Percentiles rank a stretch among this genome's conserved stretches.
Conservation (phyloP, 2,888 invertebrate genomes). For the Erebia palarica region DNA sequence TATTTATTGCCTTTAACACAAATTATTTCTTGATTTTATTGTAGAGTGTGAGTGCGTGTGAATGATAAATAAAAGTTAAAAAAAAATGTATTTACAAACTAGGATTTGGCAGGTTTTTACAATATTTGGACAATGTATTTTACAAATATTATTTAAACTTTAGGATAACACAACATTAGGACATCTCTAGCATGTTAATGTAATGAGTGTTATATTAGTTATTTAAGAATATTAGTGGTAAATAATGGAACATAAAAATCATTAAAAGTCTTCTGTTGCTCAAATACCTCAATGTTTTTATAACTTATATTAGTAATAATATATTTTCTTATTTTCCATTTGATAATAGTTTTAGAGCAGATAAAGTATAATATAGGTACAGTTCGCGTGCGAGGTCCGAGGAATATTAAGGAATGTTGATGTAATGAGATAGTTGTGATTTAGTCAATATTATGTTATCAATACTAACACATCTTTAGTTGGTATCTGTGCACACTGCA, state of each 20-base stretch:
- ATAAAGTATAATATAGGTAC: not conserved
- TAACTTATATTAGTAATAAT: conserved; percentile 8
- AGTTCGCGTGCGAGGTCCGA: too few species aligned
- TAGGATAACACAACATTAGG: not conserved
- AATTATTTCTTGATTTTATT: conserved; percentile 6
- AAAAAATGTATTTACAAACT: conserved; percentile 22
- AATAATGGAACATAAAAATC: not conserved
- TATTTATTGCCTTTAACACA: not conserved
- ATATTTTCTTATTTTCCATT: conserved; percentile 7
- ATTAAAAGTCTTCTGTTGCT: conserved; percentile 25
- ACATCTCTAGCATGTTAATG: not conserved
- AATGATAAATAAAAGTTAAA: not conserved
- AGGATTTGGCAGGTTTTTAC: conserved; percentile 27
- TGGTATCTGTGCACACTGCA: too few species aligned
- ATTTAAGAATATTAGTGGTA: not conserved
- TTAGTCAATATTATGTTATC: too few species aligned
- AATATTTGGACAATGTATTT: conserved; percentile 28
- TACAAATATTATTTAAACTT: conserved; percentile 21
- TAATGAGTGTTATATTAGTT: not conserved
- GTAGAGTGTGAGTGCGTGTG: conserved; percentile 5
- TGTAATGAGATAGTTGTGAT: too few species aligned
- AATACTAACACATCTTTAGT: too few species aligned
- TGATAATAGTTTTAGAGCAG: conserved; percentile 1
- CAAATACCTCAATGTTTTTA: conserved; percentile 29
- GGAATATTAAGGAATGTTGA: too few species aligned